These are phyloP conservation scores for Drosophila fulvimacula DNA, from an alignment of 2,888 invertebrate genomes.

Conservation along the genomic window DNA sequence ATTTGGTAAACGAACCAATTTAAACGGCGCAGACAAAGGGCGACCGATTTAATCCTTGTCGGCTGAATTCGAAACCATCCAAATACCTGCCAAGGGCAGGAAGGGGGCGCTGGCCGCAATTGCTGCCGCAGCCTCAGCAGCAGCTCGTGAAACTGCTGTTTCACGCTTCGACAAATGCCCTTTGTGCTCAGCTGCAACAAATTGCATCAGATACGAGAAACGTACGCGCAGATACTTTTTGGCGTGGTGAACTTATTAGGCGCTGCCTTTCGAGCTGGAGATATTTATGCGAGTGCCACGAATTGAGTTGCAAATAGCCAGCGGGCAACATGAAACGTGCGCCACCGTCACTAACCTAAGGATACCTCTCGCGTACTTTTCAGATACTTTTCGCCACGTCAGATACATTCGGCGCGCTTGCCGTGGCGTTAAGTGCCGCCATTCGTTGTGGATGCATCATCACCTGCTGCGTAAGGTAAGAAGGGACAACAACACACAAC, in stretches of 20 bases:
- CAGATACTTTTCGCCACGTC: slow-evolving; percentile 38
- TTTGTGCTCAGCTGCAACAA: slow-evolving; percentile 68
- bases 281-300: slow-evolving; percentile 78
- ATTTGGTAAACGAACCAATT: slow-evolving; percentile 77
- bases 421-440: slow-evolving; percentile 71
- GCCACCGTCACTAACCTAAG: slow-evolving; percentile 56
- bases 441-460: slow-evolving; percentile 58
- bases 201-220: slow-evolving; percentile 62
- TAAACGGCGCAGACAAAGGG: slow-evolving; percentile 65
- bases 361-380: slow-evolving; percentile 34
- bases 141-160: slow-evolving; percentile 77
- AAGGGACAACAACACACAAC: background rate
- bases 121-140: slow-evolving; percentile 45
- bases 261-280: slow-evolving; percentile 43
- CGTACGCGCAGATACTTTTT: slow-evolving; percentile 36
- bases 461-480: slow-evolving; percentile 51
- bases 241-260: slow-evolving; percentile 69
- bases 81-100: slow-evolving; percentile 1
- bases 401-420: slow-evolving; percentile 15
- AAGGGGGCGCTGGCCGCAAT: slow-evolving; percentile 39
- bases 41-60: slow-evolving; percentile 66
- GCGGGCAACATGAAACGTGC: slow-evolving; percentile 74
- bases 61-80: slow-evolving; percentile 13
- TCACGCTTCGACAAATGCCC: slow-evolving; percentile 76
- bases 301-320: slow-evolving; percentile 77